These are phyloP conservation scores for Scylla paramamosain DNA, from an alignment of 1,140 invertebrate genomes.

Conservation along the genomic window DNA sequence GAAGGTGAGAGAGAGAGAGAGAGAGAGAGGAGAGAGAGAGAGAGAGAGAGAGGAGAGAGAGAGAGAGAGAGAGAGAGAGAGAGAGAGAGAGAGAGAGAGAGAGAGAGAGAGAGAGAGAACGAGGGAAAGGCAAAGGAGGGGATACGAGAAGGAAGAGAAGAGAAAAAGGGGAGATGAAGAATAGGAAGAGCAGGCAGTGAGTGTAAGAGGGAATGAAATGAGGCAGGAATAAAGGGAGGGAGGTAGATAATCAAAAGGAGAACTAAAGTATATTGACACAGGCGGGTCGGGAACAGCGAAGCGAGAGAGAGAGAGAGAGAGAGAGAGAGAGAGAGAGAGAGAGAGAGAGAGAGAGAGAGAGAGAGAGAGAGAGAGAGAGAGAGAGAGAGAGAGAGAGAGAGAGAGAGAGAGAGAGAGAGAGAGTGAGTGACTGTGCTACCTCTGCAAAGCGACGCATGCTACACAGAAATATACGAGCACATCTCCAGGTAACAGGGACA, in stretches of 20 bases:
- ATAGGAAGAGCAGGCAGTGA: background rate
- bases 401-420: background rate
- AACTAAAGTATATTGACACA: background rate
- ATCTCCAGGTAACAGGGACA: too few species aligned
- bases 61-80: background rate
- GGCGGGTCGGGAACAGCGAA: background rate
- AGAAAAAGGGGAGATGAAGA: background rate
- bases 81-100: constrained; percentile 29
- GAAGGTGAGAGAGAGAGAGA: background rate
- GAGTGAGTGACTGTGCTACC: background rate
- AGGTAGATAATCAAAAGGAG: background rate
- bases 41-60: background rate
- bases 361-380: background rate
- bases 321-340: background rate
- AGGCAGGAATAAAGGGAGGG: background rate
- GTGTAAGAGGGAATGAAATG: background rate
- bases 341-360: constrained; percentile 22
- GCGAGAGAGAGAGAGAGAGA: background rate
- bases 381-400: background rate
- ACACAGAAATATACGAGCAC: background rate
- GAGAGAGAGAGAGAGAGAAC: background rate
- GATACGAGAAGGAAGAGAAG: background rate
- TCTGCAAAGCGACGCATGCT: too few species aligned
- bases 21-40: background rate
- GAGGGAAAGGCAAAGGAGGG: background rate